Evolutionary conservation across 1,140 invertebrate genomes (phyloP), one percentile per base, ranked within the genome.

Genomic region (Oryctes rhinoceros): DNA sequence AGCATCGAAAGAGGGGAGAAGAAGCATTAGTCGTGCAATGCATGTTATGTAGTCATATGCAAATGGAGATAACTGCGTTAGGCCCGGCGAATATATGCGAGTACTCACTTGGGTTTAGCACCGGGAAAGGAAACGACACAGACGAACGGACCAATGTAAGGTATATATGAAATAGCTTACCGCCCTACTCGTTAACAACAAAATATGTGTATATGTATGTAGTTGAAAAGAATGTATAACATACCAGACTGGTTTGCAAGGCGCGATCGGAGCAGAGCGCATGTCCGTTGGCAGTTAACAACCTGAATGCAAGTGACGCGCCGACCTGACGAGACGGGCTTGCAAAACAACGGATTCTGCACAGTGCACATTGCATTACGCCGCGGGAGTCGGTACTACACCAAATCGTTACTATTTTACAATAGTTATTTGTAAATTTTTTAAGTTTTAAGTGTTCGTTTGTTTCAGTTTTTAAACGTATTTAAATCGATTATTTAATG

Each of bases 331-430:
- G 77, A 84, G 83, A 84, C 82, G 82, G 24, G 81, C 81, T 85
- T 84, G 84, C 84, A 84, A 86, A 87, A 87, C 85, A 85, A 86
- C 85, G 86, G 84, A 85, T 83, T 85, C 81, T 85, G 84, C 85
- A 84, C 81, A 83, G 84, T 85, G 85, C 83, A 86, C 84, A 82
- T 83, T 82, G 83, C 82, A 86, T 86, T 87, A 84, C 80, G 84
- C 86, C 86, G 86, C 86, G 86, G 85, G 84, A 86, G 85, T 86
- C 85, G 86, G 86, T 87, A 86, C 84, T 86, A 87, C 86, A 87
- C 83, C 85, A 83, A 85, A 81, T 85, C 81, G 81, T 82, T 83
- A 82, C 79, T 81, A 78, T 74, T 71, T 74, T 39, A 80, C 62
- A 10, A 76, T 30, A 80, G 75, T 76, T 76, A 48, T 76, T 76